These are phyloP conservation scores for Galagoides demidoff DNA, from an alignment of 2,797 vertebrate species.

Conservation along the genomic window DNA sequence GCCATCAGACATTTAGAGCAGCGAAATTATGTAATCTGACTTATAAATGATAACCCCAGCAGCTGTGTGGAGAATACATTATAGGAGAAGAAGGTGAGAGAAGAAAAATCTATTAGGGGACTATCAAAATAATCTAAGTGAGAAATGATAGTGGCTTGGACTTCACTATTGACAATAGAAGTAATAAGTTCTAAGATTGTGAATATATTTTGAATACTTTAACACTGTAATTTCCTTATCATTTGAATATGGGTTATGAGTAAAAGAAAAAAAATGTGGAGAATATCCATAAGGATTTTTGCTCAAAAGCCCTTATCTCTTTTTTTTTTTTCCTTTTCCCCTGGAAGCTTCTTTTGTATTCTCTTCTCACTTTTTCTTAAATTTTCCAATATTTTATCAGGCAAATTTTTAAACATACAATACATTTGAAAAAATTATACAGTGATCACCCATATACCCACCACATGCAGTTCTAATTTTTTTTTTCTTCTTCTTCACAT, in stretches of 20 bases:
- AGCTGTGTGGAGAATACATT: background rate
- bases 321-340: no score
- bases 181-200: background rate
- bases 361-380: no score
- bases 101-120: background rate
- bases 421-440: no score
- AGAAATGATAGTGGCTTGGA: background rate
- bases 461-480: no score
- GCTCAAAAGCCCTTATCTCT: background rate
- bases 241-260: background rate
- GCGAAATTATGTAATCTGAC: background rate
- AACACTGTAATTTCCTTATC: background rate
- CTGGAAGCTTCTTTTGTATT: no score
- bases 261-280: constrained; percentile 19
- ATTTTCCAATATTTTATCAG: no score
- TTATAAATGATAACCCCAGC: background rate
- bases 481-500: no score
- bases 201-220: background rate
- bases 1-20: background rate
- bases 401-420: no score
- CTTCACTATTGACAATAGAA: background rate
- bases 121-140: background rate
- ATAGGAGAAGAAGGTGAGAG: background rate
- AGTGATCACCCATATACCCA: no score
- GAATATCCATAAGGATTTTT: background rate